Conservation (phyloP, 2,113 vertebrate genomes). For the Malurus melanocephalus region DNA sequence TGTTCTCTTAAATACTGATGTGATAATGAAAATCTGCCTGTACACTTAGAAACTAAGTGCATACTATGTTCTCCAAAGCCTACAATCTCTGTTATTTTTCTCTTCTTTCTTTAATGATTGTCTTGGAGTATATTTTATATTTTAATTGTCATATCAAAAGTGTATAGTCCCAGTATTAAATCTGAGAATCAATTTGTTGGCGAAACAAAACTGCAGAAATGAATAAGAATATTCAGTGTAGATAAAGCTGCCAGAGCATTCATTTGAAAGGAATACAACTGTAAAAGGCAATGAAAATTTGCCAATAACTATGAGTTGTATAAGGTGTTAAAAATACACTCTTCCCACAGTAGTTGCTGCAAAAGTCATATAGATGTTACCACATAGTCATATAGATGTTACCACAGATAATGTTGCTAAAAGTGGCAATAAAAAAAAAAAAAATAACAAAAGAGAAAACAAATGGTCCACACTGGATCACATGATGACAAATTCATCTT, state of each 20-base stretch:
- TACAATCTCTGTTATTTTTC: neutral
- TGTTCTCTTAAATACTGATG: neutral
- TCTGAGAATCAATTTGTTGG: neutral
- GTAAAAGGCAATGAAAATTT: neutral
- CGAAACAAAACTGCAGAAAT: neutral
- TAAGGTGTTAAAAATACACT: neutral
- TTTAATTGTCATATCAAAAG: neutral
- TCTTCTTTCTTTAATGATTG: neutral
- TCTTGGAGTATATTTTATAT: neutral
- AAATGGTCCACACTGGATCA: fast-evolving
- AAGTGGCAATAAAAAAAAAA: neutral
- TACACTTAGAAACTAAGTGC: neutral
- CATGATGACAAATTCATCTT: neutral
- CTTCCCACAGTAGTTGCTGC: neutral
- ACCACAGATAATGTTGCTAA: neutral
- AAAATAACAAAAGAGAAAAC: neutral
- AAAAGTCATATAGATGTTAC: neutral
- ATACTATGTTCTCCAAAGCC: neutral
- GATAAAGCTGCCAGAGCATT: neutral
- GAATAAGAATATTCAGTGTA: neutral
- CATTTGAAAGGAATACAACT: neutral
- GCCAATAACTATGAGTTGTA: neutral
- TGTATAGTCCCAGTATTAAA: neutral
- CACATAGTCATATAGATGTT: neutral
- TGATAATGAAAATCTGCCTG: neutral